Percentiles rank a stretch among this genome's conserved stretches.
phyloP scores from a whole-genome alignment of 2,888 invertebrate genomes.

The Drosophila cognata region DNA sequence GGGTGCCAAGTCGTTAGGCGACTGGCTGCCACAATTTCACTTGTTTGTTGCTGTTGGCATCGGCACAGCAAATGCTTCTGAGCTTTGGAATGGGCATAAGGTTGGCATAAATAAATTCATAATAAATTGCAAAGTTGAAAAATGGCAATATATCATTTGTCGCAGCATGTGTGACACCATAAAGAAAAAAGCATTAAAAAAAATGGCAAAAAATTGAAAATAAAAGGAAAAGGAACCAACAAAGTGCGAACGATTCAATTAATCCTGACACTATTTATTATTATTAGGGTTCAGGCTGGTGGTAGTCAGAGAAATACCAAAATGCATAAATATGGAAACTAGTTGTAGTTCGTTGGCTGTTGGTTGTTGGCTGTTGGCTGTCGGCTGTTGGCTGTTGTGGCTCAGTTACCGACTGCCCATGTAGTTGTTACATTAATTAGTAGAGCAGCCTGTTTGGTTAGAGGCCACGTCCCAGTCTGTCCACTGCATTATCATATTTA shows the following conservation, averaged over 20 bases:
- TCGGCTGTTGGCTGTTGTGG: not conserved
- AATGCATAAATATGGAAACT: slow-evolving; percentile 5
- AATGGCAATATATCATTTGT: slow-evolving; percentile 79
- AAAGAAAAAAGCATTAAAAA: not conserved
- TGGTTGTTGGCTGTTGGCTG: not conserved
- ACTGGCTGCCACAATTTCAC: slow-evolving; percentile 42
- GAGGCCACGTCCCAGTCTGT: slow-evolving; percentile 42
- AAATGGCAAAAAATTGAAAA: slow-evolving; percentile 16
- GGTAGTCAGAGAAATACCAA: slow-evolving; percentile 34
- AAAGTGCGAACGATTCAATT: slow-evolving; percentile 84
- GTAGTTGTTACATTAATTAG: slow-evolving; percentile 80
- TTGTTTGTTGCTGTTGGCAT: slow-evolving; percentile 6
- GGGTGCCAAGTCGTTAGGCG: slow-evolving; percentile 42
- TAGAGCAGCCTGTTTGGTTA: slow-evolving; percentile 68
- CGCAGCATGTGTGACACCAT: slow-evolving; percentile 73
- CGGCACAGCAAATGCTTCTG: slow-evolving; percentile 12
- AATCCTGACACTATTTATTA: slow-evolving; percentile 83
- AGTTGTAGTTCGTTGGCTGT: not conserved
- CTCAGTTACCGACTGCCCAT: slow-evolving; percentile 72
- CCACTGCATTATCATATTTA: slow-evolving; percentile 77
- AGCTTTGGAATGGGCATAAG: slow-evolving; percentile 7
- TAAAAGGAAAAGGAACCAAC: slow-evolving; percentile 40
- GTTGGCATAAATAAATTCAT: slow-evolving; percentile 69
- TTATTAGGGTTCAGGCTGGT: slow-evolving; percentile 65
- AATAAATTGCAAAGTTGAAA: slow-evolving; percentile 79